Conservation (phyloP, 2,888 invertebrate species). For the Rhagonycha lutea region DNA sequence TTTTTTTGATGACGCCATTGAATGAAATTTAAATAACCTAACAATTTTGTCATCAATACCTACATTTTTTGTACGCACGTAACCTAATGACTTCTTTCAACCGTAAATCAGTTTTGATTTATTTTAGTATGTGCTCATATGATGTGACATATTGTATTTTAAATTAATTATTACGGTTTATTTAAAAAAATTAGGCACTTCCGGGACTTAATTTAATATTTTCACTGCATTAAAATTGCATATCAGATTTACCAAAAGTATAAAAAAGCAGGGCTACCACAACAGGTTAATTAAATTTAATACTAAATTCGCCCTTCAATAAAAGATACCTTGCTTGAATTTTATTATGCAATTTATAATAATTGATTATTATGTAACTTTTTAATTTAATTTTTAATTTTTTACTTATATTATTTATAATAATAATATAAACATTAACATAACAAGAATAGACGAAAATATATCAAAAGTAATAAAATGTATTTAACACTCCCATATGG, state of each 20-base stretch:
- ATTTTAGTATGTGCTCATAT: no score
- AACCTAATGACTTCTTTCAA: not conserved
- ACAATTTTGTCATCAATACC: slow-evolving; percentile 4
- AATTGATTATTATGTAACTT: not conserved
- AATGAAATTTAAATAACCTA: slow-evolving; percentile 5
- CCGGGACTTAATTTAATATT: not conserved
- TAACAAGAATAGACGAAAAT: no score
- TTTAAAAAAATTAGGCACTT: not conserved
- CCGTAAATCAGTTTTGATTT: not conserved
- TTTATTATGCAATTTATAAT: not conserved
- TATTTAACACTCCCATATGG: slow-evolving; percentile 50
- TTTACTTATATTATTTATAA: no score
- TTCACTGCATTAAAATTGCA: not conserved
- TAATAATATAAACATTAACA: no score
- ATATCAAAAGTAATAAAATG: no score
- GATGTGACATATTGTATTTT: not conserved
- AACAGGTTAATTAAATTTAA: not conserved
- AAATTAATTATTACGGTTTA: not conserved
- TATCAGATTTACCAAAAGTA: not conserved
- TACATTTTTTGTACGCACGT: slow-evolving; percentile 8
- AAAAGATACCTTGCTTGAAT: not conserved
- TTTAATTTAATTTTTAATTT: no score
- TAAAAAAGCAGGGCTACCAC: not conserved
- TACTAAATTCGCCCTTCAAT: no score
- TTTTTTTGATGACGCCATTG: slow-evolving; percentile 26